phyloP scores from a whole-genome alignment of 2,797 vertebrate genomes.

The Scolopax bukidnonensis region DNA sequence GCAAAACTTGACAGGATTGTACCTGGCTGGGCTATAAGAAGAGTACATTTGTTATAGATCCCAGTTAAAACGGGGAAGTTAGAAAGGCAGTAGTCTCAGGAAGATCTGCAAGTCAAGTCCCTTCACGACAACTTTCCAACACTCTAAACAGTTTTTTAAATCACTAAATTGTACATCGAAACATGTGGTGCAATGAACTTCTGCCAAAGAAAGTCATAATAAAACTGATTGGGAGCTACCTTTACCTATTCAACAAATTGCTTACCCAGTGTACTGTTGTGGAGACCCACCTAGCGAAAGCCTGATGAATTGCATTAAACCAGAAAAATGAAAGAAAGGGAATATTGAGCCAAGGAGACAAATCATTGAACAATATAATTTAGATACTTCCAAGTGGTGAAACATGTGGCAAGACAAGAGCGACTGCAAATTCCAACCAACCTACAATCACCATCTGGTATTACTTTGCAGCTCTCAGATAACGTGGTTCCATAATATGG shows the following conservation, averaged over 20 bases:
- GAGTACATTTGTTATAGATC: neutral
- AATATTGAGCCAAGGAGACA: neutral
- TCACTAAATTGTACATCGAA: neutral
- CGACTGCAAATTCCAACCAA: neutral
- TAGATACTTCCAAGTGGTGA: slow-evolving; percentile 26
- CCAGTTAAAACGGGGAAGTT: neutral
- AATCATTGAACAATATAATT: slow-evolving; percentile 15
- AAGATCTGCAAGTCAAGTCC: neutral
- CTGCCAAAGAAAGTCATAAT: neutral
- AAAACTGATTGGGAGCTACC: neutral
- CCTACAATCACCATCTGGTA: slow-evolving; percentile 19
- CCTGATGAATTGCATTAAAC: slow-evolving; percentile 29
- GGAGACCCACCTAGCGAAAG: slow-evolving; percentile 66
- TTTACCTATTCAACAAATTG: neutral
- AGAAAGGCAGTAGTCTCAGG: neutral
- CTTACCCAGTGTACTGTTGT: slow-evolving; percentile 16
- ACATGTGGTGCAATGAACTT: neutral
- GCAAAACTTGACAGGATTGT: neutral
- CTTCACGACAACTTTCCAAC: neutral
- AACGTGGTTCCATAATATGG: neutral
- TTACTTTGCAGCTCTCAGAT: neutral
- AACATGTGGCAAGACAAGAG: slow-evolving; percentile 18
- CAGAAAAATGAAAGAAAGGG: neutral
- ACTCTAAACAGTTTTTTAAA: neutral
- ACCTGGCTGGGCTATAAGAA: neutral